Evolutionary conservation across 2,797 vertebrate genomes (phyloP).

Genomic region (Cossypha polioptera): DNA sequence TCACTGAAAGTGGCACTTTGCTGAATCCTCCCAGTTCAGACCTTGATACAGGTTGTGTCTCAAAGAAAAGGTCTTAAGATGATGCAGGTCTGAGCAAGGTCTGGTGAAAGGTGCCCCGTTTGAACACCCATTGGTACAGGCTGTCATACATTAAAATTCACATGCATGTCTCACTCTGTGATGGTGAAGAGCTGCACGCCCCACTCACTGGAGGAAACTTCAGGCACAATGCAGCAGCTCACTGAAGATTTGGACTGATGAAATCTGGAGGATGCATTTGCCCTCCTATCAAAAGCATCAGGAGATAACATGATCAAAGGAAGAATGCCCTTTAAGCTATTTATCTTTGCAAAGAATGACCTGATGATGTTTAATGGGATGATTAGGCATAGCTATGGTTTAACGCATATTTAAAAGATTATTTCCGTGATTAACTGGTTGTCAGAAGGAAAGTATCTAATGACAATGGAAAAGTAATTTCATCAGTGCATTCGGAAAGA

Average conservation of each 20-base stretch:
- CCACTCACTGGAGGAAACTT: not conserved
- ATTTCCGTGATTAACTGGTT: slow-evolving; percentile 20
- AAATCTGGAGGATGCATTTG: slow-evolving; percentile 15
- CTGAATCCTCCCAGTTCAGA: not conserved
- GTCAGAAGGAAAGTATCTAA: not conserved
- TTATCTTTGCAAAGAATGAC: slow-evolving; percentile 41
- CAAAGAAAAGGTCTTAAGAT: not conserved
- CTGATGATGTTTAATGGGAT: slow-evolving; percentile 29
- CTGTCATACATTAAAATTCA: not conserved
- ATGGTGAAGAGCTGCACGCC: not conserved
- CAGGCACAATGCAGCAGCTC: not conserved
- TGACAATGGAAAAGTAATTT: slow-evolving; percentile 21
- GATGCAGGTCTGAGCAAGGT: not conserved
- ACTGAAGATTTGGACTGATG: not conserved
- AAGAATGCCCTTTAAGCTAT: slow-evolving; percentile 43
- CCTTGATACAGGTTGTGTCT: not conserved
- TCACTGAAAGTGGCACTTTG: not conserved
- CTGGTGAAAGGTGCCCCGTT: not conserved
- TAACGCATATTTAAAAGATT: slow-evolving; percentile 45
- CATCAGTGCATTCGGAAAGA: not conserved
- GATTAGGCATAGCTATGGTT: slow-evolving; percentile 39
- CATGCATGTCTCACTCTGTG: accelerated
- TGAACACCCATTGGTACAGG: not conserved
- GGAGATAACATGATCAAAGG: slow-evolving; percentile 52
- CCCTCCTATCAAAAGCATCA: slow-evolving; percentile 1